phyloP scores from a whole-genome alignment of 2,888 invertebrate species.

The Dryadula phaetusa region DNA sequence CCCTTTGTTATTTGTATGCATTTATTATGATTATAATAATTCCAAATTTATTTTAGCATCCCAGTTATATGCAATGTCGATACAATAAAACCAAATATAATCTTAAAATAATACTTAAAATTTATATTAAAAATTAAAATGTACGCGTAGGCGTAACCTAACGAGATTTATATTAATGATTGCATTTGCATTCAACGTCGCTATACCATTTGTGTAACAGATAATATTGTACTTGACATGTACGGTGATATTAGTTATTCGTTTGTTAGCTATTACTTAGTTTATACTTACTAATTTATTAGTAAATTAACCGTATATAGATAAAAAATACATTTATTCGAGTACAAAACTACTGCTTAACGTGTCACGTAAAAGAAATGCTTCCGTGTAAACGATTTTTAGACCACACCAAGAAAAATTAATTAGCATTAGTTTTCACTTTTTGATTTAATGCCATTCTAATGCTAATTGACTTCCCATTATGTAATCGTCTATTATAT shows the following conservation, averaged over 20 bases:
- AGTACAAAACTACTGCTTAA: slow-evolving; percentile 48
- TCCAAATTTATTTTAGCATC: background rate
- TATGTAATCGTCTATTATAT: background rate
- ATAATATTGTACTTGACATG: slow-evolving; percentile 52
- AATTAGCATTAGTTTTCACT: background rate
- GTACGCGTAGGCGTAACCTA: slow-evolving; percentile 52
- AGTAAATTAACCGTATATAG: slow-evolving; percentile 32
- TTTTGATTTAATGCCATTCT: background rate
- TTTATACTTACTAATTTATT: slow-evolving; percentile 32
- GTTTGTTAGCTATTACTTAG: no score
- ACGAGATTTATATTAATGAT: slow-evolving; percentile 73
- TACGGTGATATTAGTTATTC: slow-evolving; percentile 50
- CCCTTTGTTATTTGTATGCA: no score
- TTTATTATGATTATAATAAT: background rate
- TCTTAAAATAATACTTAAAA: slow-evolving; percentile 20
- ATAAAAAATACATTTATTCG: slow-evolving; percentile 59
- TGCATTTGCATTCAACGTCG: slow-evolving; percentile 70
- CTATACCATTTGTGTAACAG: slow-evolving; percentile 30
- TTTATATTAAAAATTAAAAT: slow-evolving; percentile 33
- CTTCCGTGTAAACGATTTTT: slow-evolving; percentile 16
- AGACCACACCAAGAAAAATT: background rate
- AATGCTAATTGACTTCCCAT: background rate
- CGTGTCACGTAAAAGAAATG: slow-evolving; percentile 20
- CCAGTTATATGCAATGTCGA: background rate
- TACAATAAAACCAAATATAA: slow-evolving; percentile 8